Percentiles rank a stretch among this genome's conserved stretches.
Conservation (phyloP, 2,888 invertebrate genomes). For the Listrodromus nycthemerus region DNA sequence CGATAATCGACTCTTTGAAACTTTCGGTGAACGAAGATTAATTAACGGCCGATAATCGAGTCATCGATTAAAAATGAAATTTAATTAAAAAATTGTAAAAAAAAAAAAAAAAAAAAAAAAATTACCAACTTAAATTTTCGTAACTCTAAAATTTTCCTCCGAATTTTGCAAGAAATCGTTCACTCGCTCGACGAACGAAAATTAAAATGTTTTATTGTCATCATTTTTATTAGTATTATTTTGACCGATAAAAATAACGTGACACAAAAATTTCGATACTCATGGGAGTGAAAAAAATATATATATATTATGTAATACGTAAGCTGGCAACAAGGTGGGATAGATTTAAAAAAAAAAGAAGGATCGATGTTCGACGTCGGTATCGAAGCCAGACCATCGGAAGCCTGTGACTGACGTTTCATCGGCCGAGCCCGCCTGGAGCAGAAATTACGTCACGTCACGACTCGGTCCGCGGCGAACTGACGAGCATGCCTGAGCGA, state of each 20-base stretch:
- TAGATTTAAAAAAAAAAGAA: background rate
- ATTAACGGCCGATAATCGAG: background rate
- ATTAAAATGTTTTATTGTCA: too few relatives aligned
- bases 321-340: background rate
- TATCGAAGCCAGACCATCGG: background rate
- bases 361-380: background rate
- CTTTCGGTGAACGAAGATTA: background rate
- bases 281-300: background rate
- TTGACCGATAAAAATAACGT: too few relatives aligned
- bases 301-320: background rate
- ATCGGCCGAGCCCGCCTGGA: background rate
- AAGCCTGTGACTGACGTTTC: constrained; percentile 12
- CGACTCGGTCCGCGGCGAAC: background rate
- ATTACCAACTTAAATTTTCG: too few relatives aligned
- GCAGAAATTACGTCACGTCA: constrained; percentile 15
- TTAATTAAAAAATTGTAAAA: background rate
- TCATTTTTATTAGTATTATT: too few relatives aligned
- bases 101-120: too few relatives aligned
- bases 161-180: background rate
- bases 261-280: too few relatives aligned
- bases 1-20: background rate
- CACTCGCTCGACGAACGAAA: too few relatives aligned
- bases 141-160: background rate
- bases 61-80: background rate
- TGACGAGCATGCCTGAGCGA: constrained; percentile 15